Percentiles rank a stretch among this genome's conserved stretches.
These are phyloP conservation scores for zebrafish (Danio rerio) DNA, from an alignment of 2,113 vertebrate genomes.

Conservation along the genomic window DNA sequence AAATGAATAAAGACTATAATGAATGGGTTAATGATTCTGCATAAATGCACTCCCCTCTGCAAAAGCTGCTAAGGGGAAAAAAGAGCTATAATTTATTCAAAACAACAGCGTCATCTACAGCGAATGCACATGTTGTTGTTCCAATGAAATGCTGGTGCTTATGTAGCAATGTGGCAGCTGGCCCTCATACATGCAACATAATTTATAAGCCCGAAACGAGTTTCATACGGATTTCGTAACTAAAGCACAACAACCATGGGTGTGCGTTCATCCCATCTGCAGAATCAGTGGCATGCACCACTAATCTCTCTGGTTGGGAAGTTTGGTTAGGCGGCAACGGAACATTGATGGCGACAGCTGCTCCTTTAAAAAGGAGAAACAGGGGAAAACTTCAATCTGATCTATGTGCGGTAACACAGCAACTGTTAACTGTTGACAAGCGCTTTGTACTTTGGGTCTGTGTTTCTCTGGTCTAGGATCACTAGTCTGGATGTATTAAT, in stretches of 20 bases:
- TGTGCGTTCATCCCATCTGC: constrained; percentile 75
- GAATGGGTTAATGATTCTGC: constrained; percentile 8
- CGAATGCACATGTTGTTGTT: constrained; percentile 29
- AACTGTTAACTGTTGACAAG: constrained; percentile 78
- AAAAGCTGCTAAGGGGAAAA: neutral
- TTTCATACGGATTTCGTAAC: constrained; percentile 40
- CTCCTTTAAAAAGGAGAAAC: constrained; percentile 43
- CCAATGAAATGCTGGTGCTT: constrained; percentile 42
- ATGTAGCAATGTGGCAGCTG: constrained; percentile 28
- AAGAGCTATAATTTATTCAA: neutral
- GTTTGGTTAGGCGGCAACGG: constrained; percentile 73
- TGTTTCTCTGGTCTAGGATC: constrained; percentile 71
- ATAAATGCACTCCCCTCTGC: neutral
- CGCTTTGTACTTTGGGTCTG: constrained; percentile 71
- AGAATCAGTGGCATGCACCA: constrained; percentile 74
- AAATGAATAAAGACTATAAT: no score
- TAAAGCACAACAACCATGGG: constrained; percentile 65
- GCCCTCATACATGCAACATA: constrained; percentile 66
- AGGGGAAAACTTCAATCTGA: constrained; percentile 62
- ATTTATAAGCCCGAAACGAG: constrained; percentile 22
- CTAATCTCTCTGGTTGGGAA: constrained; percentile 77
- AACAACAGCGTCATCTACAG: neutral
- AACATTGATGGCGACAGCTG: constrained; percentile 75
- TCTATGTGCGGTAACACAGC: constrained; percentile 68
- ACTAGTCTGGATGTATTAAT: constrained; percentile 78